Evolutionary conservation across 2,888 invertebrate species (phyloP).

Genomic region (Steinernema hermaphroditum): DNA sequence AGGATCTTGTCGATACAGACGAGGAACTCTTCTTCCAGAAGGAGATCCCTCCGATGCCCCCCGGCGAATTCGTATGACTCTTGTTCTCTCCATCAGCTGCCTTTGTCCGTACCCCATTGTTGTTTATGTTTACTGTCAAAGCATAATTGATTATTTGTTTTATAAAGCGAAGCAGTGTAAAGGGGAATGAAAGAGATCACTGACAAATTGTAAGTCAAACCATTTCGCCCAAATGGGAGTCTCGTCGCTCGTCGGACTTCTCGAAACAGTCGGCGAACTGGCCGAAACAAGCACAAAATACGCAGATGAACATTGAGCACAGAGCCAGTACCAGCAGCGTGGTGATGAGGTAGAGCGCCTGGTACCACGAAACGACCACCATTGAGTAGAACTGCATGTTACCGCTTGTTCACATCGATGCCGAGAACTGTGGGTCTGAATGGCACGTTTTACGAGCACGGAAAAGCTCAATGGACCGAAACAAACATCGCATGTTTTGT

Average conservation of each 20-base stretch:
- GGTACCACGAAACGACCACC: conserved; percentile 28
- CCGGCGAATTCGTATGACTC: conserved; percentile 14
- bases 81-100: background rate
- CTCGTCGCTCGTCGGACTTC: background rate
- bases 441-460: background rate
- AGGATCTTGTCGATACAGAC: conserved; percentile 2
- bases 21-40: conserved; percentile 25
- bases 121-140: background rate
- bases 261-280: conserved; percentile 29
- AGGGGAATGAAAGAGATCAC: too few species aligned
- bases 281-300: conserved; percentile 16
- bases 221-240: background rate
- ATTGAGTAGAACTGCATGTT: conserved; percentile 22
- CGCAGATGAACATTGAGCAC: conserved; percentile 28
- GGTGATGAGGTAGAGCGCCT: conserved; percentile 31
- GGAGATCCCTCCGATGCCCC: conserved; percentile 13
- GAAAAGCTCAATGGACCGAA: background rate
- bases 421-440: background rate
- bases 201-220: too few species aligned
- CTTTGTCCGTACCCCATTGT: background rate
- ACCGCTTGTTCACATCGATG: background rate
- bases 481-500: conserved; percentile 4
- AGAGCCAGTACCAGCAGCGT: conserved; percentile 22
- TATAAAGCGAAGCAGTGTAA: background rate
- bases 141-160: conserved; percentile 15